These are phyloP conservation scores for Sebastolobus alascanus DNA, from an alignment of 2,797 vertebrate genomes.

Conservation along the genomic window DNA sequence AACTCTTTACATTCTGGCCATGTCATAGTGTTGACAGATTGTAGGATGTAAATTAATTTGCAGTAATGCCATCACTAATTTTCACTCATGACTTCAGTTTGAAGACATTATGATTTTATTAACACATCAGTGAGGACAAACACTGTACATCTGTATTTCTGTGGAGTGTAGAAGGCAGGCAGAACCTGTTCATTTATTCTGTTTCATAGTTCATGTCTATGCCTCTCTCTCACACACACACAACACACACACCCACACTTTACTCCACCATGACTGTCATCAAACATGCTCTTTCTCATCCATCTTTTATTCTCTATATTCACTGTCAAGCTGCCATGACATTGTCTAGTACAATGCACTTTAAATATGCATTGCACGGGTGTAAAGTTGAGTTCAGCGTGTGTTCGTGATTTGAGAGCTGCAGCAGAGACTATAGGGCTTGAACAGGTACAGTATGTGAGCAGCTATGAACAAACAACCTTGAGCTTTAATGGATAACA, in stretches of 20 bases:
- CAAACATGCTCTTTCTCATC: conserved; percentile 75
- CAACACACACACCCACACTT: conserved; percentile 1
- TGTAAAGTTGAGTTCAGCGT: conserved; percentile 57
- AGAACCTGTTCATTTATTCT: conserved; percentile 59
- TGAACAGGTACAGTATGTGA: conserved; percentile 5
- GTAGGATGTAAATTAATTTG: conserved; percentile 15
- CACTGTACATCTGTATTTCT: conserved; percentile 31
- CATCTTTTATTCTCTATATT: conserved; percentile 61
- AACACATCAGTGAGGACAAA: conserved; percentile 30
- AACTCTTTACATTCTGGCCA: not conserved
- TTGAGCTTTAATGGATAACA: conserved; percentile 36
- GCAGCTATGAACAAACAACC: conserved; percentile 32
- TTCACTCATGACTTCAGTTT: conserved; percentile 41
- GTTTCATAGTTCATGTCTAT: conserved; percentile 49
- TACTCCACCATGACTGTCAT: conserved; percentile 65
- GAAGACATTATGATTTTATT: conserved; percentile 28
- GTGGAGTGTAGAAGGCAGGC: conserved; percentile 22
- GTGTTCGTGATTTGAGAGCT: conserved; percentile 36
- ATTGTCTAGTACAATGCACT: conserved; percentile 55
- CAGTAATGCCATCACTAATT: conserved; percentile 28
- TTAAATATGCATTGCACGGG: conserved; percentile 69
- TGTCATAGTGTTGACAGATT: not conserved
- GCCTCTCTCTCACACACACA: conserved; percentile 26
- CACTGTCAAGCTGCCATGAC: conserved; percentile 68
- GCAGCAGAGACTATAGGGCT: conserved; percentile 3